phyloP scores from a whole-genome alignment of 2,113 vertebrate genomes.

The Mohoua ochrocephala region DNA sequence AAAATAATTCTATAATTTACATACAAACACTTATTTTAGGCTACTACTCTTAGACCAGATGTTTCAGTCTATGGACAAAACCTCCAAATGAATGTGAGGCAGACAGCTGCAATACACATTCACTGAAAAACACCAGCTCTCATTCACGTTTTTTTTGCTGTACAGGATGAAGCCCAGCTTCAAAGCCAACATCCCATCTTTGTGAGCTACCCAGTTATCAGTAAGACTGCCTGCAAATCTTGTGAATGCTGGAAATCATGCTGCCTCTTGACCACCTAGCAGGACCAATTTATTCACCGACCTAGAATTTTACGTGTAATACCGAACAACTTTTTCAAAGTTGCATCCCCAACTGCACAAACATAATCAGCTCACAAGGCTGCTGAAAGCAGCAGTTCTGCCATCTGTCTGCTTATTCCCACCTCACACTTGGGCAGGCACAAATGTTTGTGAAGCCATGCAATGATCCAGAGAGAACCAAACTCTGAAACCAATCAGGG shows the following conservation, averaged over 20 bases:
- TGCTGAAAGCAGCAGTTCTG: constrained; percentile 65
- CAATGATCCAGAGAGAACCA: not conserved
- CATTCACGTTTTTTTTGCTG: not conserved
- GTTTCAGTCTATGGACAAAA: not conserved
- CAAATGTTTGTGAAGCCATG: constrained; percentile 27
- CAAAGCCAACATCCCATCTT: not conserved
- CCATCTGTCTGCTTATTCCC: constrained; percentile 61
- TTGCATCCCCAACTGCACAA: constrained; percentile 39
- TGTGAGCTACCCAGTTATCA: not conserved
- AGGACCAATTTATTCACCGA: not conserved
- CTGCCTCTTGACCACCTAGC: not conserved
- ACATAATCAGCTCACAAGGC: constrained; percentile 47
- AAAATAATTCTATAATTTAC: not conserved
- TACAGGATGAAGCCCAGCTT: not conserved
- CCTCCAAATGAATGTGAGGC: not conserved
- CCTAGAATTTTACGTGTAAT: not conserved
- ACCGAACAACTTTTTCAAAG: constrained; percentile 21
- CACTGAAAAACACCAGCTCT: not conserved
- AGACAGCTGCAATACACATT: not conserved
- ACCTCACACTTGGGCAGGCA: constrained; percentile 41
- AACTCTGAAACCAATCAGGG: not conserved
- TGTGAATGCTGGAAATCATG: not conserved
- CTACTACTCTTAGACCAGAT: not conserved
- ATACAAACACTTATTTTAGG: not conserved
- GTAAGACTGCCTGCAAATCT: not conserved